These are phyloP conservation scores for Aphaenogaster floridana DNA, from an alignment of 1,140 invertebrate species.

Conservation along the genomic window DNA sequence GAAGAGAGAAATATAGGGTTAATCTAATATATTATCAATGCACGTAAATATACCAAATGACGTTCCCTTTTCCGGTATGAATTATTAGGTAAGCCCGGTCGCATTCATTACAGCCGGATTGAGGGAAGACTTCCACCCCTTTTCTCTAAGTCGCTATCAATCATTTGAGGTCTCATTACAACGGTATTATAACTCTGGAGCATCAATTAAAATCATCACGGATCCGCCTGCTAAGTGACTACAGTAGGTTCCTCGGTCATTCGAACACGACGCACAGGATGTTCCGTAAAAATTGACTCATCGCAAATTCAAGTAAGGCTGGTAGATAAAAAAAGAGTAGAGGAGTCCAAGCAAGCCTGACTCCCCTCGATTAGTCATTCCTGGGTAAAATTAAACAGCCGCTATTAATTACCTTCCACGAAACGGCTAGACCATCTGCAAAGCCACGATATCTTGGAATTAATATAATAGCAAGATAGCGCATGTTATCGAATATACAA, in stretches of 20 bases:
- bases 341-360: slow-evolving; percentile 2
- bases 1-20: slow-evolving; percentile 14
- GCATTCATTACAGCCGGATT: slow-evolving; percentile 36
- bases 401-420: slow-evolving; percentile 73
- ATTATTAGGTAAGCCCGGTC: slow-evolving; percentile 35
- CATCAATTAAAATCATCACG: slow-evolving; percentile 67
- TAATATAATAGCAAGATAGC: slow-evolving; percentile 31
- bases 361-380: slow-evolving; percentile 66
- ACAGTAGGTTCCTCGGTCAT: slow-evolving; percentile 18
- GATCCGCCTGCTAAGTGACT: slow-evolving; percentile 37
- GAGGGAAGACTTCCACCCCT: slow-evolving; percentile 27
- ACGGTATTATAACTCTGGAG: slow-evolving; percentile 36
- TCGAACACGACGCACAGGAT: slow-evolving; percentile 5
- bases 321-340: slow-evolving; percentile 1
- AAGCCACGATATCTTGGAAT: slow-evolving; percentile 58
- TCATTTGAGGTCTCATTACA: slow-evolving; percentile 50
- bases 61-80: slow-evolving; percentile 62
- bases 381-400: slow-evolving; percentile 64
- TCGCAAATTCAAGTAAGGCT: slow-evolving; percentile 41
- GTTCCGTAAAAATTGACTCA: slow-evolving; percentile 70
- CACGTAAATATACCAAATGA: slow-evolving; percentile 46
- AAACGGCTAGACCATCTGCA: slow-evolving; percentile 48
- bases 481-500: neutral
- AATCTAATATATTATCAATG: slow-evolving; percentile 46
- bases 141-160: slow-evolving; percentile 56